These are phyloP conservation scores for Chloroceryle inda DNA, from an alignment of 2,797 vertebrate genomes.

Conservation along the genomic window DNA sequence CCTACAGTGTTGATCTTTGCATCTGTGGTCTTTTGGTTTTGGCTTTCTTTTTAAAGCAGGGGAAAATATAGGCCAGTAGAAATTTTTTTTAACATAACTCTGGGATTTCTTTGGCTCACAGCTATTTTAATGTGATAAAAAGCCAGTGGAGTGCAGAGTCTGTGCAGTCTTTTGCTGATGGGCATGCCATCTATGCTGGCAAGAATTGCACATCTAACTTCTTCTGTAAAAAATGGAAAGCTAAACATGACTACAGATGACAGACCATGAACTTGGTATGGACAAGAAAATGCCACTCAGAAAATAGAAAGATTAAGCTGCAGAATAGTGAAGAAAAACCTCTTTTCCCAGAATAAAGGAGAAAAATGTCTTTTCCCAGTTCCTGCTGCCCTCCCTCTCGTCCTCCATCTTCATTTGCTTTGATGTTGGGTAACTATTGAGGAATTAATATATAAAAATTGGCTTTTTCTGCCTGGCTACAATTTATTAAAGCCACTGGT, in stretches of 20 bases:
- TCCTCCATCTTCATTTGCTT: not conserved
- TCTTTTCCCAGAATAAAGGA: not conserved
- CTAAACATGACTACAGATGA: not conserved
- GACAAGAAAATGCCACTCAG: not conserved
- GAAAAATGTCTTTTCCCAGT: not conserved
- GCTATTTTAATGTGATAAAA: not conserved
- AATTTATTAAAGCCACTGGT: not conserved
- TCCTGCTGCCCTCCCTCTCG: too few species aligned
- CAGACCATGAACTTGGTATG: not conserved
- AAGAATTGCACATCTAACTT: not conserved
- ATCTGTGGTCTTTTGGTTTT: not conserved
- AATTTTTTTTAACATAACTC: not conserved
- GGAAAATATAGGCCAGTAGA: not conserved
- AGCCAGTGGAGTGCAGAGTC: not conserved
- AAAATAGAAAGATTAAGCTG: not conserved
- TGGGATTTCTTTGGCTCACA: not conserved
- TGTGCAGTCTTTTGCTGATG: not conserved
- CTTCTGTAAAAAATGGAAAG: not conserved
- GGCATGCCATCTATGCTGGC: not conserved
- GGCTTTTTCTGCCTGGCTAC: not conserved
- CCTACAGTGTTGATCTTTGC: not conserved
- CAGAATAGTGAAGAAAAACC: not conserved
- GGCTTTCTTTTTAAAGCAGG: not conserved
- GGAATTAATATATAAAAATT: not conserved
- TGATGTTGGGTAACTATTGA: not conserved